phyloP scores from a whole-genome alignment of 2,888 invertebrate genomes.

The Aporophyla nigra region DNA sequence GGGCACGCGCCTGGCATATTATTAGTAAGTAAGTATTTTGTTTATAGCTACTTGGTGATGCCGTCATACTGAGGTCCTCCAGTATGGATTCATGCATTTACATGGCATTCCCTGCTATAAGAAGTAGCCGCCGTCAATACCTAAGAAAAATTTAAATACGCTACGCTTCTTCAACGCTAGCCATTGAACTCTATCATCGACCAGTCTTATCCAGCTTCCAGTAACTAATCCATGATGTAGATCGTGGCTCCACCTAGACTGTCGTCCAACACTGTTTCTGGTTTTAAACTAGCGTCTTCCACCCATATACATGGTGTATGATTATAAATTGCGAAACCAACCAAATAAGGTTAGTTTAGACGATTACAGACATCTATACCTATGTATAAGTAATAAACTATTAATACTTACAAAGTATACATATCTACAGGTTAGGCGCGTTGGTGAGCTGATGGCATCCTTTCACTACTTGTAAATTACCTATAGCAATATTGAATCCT shows the following conservation, averaged over 20 bases:
- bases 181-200: background rate
- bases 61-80: too few species aligned
- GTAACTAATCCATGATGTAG: background rate
- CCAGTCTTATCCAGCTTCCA: background rate
- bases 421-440: constrained; percentile 1
- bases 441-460: constrained; percentile 24
- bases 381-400: background rate
- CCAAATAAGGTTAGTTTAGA: background rate
- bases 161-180: background rate
- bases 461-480: constrained; percentile 34
- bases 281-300: background rate
- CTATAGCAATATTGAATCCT: constrained; percentile 12
- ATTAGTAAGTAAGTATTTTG: too few species aligned
- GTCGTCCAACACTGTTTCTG: background rate
- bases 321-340: background rate
- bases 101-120: background rate
- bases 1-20: background rate
- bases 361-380: background rate
- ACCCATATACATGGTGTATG: background rate
- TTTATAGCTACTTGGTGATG: background rate
- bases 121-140: background rate
- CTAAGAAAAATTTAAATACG: background rate
- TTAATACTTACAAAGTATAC: background rate
- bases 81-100: background rate
- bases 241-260: background rate